Conservation (phyloP, 2,113 vertebrate genomes). For the Clarias macrocephalus region DNA sequence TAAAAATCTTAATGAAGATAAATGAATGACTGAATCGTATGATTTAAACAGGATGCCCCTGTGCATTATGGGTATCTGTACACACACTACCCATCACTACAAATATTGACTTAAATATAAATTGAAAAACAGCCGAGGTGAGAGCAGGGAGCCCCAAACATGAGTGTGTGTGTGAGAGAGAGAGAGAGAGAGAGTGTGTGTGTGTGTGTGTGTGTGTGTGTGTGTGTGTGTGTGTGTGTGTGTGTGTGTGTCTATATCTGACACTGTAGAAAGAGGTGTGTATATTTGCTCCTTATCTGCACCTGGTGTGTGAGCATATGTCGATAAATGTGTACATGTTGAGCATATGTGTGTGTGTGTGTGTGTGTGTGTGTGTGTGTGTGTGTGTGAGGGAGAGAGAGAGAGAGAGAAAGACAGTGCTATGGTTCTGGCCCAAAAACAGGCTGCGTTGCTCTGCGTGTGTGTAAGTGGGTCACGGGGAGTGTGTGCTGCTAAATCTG, state of each 20-base stretch:
- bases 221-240: conserved; percentile 12
- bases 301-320: conserved; percentile 29
- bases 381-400: too few relatives aligned
- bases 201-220: background rate
- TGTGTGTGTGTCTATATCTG: background rate
- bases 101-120: background rate
- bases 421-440: conserved; percentile 38
- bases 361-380: conserved; percentile 10
- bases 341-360: conserved; percentile 1
- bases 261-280: background rate
- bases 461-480: conserved; percentile 42
- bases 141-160: background rate
- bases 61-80: background rate
- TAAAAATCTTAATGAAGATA: background rate
- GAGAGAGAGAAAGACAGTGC: background rate
- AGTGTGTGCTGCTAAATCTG: conserved; percentile 32
- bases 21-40: background rate
- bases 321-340: background rate
- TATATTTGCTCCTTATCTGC: background rate
- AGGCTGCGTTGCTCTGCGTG: conserved; percentile 18
- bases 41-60: background rate
- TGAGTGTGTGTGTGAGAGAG: conserved; percentile 9
- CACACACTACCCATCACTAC: background rate
- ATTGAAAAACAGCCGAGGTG: background rate
- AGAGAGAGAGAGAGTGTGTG: too few relatives aligned